These are phyloP conservation scores for Drosophila stalkeri DNA, from an alignment of 2,888 invertebrate species.

Conservation along the genomic window DNA sequence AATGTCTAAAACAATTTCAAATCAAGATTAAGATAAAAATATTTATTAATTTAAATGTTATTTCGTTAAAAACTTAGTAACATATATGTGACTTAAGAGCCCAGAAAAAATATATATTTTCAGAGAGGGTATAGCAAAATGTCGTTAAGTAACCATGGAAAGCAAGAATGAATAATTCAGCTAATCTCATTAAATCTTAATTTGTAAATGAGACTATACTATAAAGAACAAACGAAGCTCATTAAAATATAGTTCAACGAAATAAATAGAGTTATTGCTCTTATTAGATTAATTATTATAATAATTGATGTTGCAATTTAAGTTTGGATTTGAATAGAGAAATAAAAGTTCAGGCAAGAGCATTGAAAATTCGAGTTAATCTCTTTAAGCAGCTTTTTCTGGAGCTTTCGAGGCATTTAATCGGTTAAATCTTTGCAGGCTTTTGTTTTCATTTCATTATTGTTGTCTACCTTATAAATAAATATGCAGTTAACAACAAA, in stretches of 20 bases:
- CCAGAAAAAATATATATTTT: no score
- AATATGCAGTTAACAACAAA: slow-evolving; percentile 44
- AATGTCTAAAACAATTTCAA: no score
- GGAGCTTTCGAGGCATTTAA: slow-evolving; percentile 17
- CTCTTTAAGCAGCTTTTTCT: slow-evolving; percentile 3
- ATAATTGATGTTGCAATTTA: background rate
- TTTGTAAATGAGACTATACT: no score
- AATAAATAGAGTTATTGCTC: no score
- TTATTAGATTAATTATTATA: background rate
- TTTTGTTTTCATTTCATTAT: slow-evolving; percentile 13
- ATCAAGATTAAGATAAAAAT: background rate
- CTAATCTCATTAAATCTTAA: no score
- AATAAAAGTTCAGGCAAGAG: background rate
- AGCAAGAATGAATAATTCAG: no score
- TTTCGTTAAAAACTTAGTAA: no score
- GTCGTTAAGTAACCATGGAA: no score
- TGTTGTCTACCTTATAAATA: slow-evolving; percentile 37
- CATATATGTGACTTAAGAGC: no score
- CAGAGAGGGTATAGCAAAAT: no score
- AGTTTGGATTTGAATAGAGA: background rate
- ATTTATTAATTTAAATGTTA: background rate
- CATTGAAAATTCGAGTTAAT: background rate
- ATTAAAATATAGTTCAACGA: no score
- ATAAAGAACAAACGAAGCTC: no score
- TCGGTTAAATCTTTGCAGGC: slow-evolving; percentile 16